phyloP scores from a whole-genome alignment of 2,888 invertebrate genomes.

The Epinotia brunnichana region DNA sequence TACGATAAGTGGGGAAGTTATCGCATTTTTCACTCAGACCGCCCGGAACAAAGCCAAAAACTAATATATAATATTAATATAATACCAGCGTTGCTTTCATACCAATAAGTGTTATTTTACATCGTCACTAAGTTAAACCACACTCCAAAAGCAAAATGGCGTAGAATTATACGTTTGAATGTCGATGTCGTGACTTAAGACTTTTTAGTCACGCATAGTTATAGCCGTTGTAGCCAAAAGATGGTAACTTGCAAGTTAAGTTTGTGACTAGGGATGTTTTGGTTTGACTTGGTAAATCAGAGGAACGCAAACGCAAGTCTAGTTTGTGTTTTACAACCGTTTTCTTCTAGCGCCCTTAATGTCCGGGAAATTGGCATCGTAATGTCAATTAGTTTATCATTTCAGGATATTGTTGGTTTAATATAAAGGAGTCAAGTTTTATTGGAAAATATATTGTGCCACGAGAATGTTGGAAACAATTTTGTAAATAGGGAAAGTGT shows the following conservation, averaged over 20 bases:
- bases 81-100: constrained; percentile 18
- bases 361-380: constrained; percentile 13
- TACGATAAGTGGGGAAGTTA: constrained; percentile 41
- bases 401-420: constrained; percentile 5
- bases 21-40: constrained; percentile 40
- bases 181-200: not conserved
- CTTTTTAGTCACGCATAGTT: not conserved
- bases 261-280: not conserved
- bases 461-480: too few relatives aligned
- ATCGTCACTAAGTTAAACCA: not conserved
- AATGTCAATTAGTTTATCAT: constrained; percentile 12
- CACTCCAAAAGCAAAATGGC: not conserved
- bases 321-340: not conserved
- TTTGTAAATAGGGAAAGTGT: too few relatives aligned
- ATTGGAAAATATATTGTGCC: not conserved
- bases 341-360: not conserved
- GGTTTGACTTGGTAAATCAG: not conserved
- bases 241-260: not conserved
- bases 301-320: not conserved
- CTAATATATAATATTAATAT: constrained; percentile 37
- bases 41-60: constrained; percentile 25
- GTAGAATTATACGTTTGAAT: not conserved
- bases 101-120: constrained; percentile 19
- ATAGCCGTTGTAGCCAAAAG: not conserved
- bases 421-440: not conserved